Evolutionary conservation across 2,113 vertebrate genomes (phyloP).

Genomic region (Apaloderma vittatum): DNA sequence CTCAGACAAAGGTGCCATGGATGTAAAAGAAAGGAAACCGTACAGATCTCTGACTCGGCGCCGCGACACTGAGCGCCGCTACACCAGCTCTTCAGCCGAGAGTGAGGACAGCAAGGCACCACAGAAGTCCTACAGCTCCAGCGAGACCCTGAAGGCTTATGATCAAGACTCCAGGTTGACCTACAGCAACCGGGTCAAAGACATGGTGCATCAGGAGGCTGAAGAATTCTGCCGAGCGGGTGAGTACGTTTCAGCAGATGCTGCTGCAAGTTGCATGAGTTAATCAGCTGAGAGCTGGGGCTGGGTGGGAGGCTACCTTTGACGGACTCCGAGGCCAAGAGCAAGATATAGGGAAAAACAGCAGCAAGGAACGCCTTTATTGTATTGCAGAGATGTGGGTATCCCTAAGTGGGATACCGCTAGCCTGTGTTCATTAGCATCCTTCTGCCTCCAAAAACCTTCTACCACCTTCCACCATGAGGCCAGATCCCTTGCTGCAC

Average conservation of each 20-base stretch:
- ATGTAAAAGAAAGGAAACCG: slow-evolving; percentile 95
- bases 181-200: slow-evolving; percentile 88
- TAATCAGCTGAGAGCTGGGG: neutral
- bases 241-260: slow-evolving; percentile 52
- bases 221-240: slow-evolving; percentile 93
- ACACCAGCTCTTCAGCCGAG: slow-evolving; percentile 94
- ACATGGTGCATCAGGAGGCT: slow-evolving; percentile 93
- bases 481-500: neutral
- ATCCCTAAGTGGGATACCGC: neutral
- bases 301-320: neutral
- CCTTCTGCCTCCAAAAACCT: neutral
- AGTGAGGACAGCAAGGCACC: slow-evolving; percentile 92
- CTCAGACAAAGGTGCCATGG: slow-evolving; percentile 87
- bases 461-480: neutral
- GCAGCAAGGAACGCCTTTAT: neutral
- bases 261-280: accelerated
- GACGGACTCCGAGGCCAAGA: neutral
- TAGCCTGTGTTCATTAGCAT: neutral
- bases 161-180: slow-evolving; percentile 93
- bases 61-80: slow-evolving; percentile 91
- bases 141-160: slow-evolving; percentile 97
- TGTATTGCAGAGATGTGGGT: neutral
- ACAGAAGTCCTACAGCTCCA: slow-evolving; percentile 97
- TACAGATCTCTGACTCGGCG: slow-evolving; percentile 95
- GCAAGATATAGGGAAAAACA: neutral